A percentile compares a stretch with the other conserved stretches of the same genome.
These are phyloP conservation scores for Muscicapa comitata DNA, from an alignment of 2,797 vertebrate species.

Conservation along the genomic window DNA sequence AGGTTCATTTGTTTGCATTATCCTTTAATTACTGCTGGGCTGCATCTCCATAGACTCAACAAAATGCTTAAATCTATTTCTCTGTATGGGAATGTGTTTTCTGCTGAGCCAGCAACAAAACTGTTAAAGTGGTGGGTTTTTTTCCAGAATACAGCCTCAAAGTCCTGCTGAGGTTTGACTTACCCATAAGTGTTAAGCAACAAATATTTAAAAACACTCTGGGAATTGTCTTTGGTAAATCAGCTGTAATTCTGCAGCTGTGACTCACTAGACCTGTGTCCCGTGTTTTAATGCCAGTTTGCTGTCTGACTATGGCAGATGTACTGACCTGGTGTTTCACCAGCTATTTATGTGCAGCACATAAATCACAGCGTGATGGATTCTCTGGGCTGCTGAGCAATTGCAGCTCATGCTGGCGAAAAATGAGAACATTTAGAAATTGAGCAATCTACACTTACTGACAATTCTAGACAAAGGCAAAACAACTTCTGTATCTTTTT, in stretches of 20 bases:
- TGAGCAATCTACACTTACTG: not conserved
- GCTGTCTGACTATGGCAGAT: not conserved
- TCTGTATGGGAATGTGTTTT: not conserved
- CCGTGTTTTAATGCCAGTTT: not conserved
- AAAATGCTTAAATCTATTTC: not conserved
- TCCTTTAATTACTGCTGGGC: not conserved
- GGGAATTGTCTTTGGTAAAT: not conserved
- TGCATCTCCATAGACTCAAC: not conserved
- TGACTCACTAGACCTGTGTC: not conserved
- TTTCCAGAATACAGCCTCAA: not conserved
- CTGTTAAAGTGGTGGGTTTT: not conserved
- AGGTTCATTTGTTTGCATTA: not conserved
- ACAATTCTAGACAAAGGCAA: not conserved
- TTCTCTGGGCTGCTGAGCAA: not conserved
- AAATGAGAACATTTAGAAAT: not conserved
- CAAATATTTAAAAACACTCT: conserved; percentile 3
- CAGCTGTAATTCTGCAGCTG: not conserved
- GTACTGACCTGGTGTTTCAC: not conserved
- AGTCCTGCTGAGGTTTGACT: not conserved
- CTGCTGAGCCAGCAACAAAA: not conserved
- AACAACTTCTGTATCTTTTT: not conserved
- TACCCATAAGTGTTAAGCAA: not conserved
- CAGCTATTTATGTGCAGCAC: not conserved
- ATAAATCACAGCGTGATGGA: not conserved
- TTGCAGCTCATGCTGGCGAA: not conserved